These are phyloP conservation scores for Suillia variegata DNA, from an alignment of 2,888 invertebrate genomes.

Conservation along the genomic window DNA sequence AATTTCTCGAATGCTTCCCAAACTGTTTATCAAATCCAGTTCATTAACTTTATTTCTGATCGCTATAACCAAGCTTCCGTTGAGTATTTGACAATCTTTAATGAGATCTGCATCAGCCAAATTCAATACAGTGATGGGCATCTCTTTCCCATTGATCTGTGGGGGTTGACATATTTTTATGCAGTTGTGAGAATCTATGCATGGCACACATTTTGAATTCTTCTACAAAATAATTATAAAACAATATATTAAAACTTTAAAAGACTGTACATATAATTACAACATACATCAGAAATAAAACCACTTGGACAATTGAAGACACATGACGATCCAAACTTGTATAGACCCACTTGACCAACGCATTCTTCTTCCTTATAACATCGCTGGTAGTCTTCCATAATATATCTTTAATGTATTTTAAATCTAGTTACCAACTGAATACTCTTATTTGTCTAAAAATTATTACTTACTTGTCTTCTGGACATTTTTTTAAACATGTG, in stretches of 20 bases:
- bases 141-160: no score
- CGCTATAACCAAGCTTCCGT: conserved; percentile 69
- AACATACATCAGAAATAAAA: conserved; percentile 31
- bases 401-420: conserved; percentile 36
- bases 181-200: conserved; percentile 34
- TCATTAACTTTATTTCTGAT: conserved; percentile 60
- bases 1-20: conserved; percentile 75
- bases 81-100: conserved; percentile 78
- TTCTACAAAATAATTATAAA: no score
- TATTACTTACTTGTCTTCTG: conserved; percentile 66
- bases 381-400: conserved; percentile 55
- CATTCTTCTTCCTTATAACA: conserved; percentile 79
- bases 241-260: no score
- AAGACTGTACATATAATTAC: no score
- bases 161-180: conserved; percentile 35
- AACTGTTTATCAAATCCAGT: conserved; percentile 67
- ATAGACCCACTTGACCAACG: conserved; percentile 42
- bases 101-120: conserved; percentile 71
- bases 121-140: conserved; percentile 64
- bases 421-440: conserved; percentile 46
- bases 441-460: no score
- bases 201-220: conserved; percentile 28
- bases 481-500: conserved; percentile 70
- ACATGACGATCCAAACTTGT: conserved; percentile 32
- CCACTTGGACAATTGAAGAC: conserved; percentile 44